Evolutionary conservation across 2,888 invertebrate genomes (phyloP).

Genomic region (Mystacides longicornis): DNA sequence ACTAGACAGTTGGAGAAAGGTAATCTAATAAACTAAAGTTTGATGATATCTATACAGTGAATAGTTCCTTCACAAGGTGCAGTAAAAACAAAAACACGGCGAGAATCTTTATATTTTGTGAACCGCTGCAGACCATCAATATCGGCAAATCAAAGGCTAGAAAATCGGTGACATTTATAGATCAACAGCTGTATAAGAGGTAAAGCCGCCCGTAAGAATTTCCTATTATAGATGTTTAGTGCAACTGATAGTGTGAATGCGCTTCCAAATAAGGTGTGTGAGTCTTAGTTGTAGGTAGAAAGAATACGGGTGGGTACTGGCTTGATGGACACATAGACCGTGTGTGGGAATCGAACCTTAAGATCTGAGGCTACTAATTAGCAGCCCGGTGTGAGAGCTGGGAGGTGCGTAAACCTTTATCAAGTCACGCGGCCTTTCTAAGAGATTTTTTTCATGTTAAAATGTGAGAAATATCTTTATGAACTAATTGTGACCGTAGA

Average conservation of each 20-base stretch:
- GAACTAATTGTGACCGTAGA: background rate
- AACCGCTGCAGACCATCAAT: background rate
- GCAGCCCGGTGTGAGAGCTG: background rate
- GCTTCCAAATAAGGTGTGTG: background rate
- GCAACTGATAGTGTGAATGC: background rate
- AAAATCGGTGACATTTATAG: background rate
- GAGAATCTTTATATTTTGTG: background rate
- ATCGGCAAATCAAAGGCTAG: background rate
- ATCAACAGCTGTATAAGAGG: background rate
- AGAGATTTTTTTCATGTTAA: background rate
- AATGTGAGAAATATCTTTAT: slow-evolving; percentile 1
- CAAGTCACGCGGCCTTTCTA: background rate
- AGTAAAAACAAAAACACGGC: too few species aligned
- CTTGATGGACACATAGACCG: too few species aligned
- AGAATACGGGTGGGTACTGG: too few species aligned
- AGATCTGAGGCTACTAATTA: background rate
- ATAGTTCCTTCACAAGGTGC: too few species aligned
- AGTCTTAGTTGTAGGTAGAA: background rate
- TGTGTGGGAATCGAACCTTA: background rate
- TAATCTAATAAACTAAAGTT: too few species aligned
- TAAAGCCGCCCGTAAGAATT: too few species aligned
- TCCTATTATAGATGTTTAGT: too few species aligned
- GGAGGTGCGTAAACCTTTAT: background rate
- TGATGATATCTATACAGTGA: too few species aligned
- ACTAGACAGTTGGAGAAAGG: too few species aligned